Evolutionary conservation across 2,888 invertebrate species (phyloP).

Genomic region (Metellina segmentata): DNA sequence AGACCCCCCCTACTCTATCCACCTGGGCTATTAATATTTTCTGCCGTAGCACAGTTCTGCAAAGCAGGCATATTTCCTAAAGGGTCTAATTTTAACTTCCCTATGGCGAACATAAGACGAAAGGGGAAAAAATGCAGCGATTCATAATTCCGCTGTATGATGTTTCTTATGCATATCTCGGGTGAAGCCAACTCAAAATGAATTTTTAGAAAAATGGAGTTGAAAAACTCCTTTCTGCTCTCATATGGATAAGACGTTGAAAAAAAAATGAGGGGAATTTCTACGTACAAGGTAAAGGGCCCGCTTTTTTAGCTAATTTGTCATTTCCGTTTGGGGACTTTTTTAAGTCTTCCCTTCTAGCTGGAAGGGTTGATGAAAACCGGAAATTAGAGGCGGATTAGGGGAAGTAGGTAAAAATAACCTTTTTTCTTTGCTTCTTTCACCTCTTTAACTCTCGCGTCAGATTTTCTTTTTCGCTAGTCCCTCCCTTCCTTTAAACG

Average conservation of each 20-base stretch:
- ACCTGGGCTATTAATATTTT: constrained; percentile 50
- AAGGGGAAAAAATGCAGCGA: not conserved
- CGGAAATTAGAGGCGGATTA: constrained; percentile 70
- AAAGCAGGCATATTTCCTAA: constrained; percentile 30
- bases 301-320: constrained; percentile 64
- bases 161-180: constrained; percentile 47
- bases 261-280: not conserved
- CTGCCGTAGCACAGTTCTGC: constrained; percentile 26
- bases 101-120: not conserved
- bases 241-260: not conserved
- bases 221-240: not conserved
- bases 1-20: not conserved
- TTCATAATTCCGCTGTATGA: constrained; percentile 48
- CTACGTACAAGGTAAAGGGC: constrained; percentile 34
- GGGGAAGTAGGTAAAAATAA: constrained; percentile 30
- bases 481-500: not conserved
- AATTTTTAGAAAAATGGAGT: constrained; percentile 27
- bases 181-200: constrained; percentile 29
- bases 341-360: constrained; percentile 27
- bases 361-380: constrained; percentile 23
- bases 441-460: not conserved
- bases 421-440: not conserved
- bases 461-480: not conserved
- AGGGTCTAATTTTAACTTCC: constrained; percentile 49
- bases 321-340: constrained; percentile 56